These are phyloP conservation scores for Caiman crocodilus DNA, from an alignment of 2,797 vertebrate species.

Conservation along the genomic window DNA sequence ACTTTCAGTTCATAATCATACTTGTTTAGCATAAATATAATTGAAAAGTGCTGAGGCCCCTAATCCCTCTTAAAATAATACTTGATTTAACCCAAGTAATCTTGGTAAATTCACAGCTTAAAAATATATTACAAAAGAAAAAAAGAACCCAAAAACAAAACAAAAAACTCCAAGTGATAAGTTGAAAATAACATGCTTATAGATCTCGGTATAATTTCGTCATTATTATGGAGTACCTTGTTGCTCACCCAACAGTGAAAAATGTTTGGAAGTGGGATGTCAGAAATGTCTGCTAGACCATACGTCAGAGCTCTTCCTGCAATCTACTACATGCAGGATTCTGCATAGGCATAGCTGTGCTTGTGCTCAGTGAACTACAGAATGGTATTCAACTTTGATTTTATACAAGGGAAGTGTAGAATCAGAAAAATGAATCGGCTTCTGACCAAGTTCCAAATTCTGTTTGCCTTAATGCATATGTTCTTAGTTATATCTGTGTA, in stretches of 20 bases:
- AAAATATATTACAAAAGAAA: slow-evolving; percentile 15
- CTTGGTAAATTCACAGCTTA: background rate
- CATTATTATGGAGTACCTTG: background rate
- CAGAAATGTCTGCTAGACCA: background rate
- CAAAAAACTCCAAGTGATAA: background rate
- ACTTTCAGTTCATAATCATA: slow-evolving; percentile 64
- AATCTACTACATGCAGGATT: background rate
- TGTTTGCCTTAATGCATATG: background rate
- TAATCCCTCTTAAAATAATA: slow-evolving; percentile 21
- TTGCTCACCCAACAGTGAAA: background rate
- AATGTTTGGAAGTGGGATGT: background rate
- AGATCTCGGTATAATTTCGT: background rate
- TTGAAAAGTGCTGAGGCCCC: background rate
- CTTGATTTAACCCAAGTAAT: background rate
- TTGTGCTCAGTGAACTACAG: background rate
- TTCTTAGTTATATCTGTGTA: no score
- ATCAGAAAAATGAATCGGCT: slow-evolving; percentile 26
- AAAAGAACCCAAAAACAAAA: background rate
- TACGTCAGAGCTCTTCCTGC: background rate
- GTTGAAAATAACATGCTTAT: background rate
- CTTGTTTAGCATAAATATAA: slow-evolving; percentile 46
- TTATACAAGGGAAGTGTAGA: background rate
- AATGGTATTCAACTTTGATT: background rate
- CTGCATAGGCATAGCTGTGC: background rate
- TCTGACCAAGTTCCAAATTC: background rate